These are phyloP conservation scores for Eurystomus gularis DNA, from an alignment of 2,113 vertebrate species.

Conservation along the genomic window DNA sequence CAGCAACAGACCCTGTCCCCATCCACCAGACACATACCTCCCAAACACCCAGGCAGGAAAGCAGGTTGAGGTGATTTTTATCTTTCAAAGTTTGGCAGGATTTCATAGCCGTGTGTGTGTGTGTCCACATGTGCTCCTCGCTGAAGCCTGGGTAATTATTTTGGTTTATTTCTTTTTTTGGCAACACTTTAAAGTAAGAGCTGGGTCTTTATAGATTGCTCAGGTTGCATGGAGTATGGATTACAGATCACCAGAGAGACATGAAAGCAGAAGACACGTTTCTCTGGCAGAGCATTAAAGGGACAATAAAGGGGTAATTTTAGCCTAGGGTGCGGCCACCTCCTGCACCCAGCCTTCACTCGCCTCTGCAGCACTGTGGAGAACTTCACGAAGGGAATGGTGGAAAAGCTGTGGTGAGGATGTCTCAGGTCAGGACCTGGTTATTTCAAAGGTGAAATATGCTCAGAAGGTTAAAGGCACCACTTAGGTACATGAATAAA, in stretches of 20 bases:
- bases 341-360: neutral
- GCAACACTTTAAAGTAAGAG: constrained; percentile 58
- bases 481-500: constrained; percentile 44
- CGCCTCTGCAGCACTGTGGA: neutral
- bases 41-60: neutral
- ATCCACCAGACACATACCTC: neutral
- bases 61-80: neutral
- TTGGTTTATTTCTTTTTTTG: constrained; percentile 51
- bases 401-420: neutral
- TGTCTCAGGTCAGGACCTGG: constrained; percentile 22
- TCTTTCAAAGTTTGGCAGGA: neutral
- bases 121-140: neutral
- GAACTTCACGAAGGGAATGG: neutral
- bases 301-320: constrained; percentile 39
- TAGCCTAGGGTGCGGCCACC: constrained; percentile 39
- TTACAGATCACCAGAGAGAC: constrained; percentile 53
- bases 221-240: constrained; percentile 52
- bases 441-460: constrained; percentile 42
- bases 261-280: constrained; percentile 46
- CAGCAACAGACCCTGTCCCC: neutral
- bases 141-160: constrained; percentile 35
- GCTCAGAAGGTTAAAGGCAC: constrained; percentile 29
- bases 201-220: constrained; percentile 58
- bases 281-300: constrained; percentile 62
- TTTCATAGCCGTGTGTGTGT: neutral